Evolutionary conservation across 1,140 invertebrate genomes (phyloP), one percentile per base, ranked within the genome.

Genomic region (Hyposmocoma kahamanoa): DNA sequence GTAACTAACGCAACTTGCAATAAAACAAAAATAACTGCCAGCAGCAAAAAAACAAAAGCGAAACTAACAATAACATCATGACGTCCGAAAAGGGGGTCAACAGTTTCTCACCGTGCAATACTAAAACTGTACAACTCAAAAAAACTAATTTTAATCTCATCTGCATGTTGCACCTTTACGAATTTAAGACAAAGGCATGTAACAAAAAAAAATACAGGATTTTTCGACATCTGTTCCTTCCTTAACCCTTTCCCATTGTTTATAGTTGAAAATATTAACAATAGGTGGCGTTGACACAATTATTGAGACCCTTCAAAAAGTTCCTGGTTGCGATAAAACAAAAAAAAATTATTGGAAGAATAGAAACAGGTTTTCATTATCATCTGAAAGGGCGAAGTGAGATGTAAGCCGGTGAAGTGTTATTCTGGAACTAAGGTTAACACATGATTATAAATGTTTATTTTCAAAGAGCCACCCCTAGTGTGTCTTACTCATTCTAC

Each of bases 331-430:
- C 53, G 58, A 59, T 77, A 78, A 82, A 82, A 78, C 72, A 80
- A 82, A 82, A 82, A 79, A 81, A 60, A 71, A 66, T n/a, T n/a
- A 72, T 71, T 77, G 73, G 77, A 75, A 67, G 50, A 70, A 57
- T 47, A 42, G 56, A 64, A 83, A 83, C 79, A 83, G 79, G 76
- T 83, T 83, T 80, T 44, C 45, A 76, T 80, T 80, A 75, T 77
- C 75, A 77, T 79, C 59, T 62, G 67, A 77, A 83, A 70, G 76
- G 76, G 74, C 72, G 55, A 66, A 83, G 72, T 83, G 76, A 83
- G 74, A 80, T 74, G 79, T 79, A 67, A 76, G n/a, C n/a, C 52
- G 50, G 63, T 70, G 62, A 70, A 79, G 69, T 79, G 66, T 64
- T 76, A 47, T 48, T n/a, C n/a, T n/a, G n/a, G n/a, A n/a, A n/a